Base-by-base conservation (phyloP, 2,113 vertebrate species). In the Marmota monax region DNA sequence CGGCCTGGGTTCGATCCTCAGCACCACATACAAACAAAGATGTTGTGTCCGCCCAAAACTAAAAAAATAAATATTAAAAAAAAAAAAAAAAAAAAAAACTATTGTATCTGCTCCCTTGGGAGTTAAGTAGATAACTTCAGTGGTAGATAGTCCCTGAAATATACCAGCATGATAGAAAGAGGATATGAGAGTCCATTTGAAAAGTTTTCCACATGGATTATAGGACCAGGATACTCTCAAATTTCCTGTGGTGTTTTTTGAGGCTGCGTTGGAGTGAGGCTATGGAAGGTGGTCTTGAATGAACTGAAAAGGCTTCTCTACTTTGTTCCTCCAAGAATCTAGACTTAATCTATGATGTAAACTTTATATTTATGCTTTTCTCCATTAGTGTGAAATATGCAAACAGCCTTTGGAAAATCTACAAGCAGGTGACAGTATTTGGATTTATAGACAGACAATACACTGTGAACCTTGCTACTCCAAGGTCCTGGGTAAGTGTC, bases 391-490 rank as follows among this genome's bases (percentile, higher is more conserved):
- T 98, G 98, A 99, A 96, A 99, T 99, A 97, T 99, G 99, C 97
- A 99, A 99, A 87, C 84, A 58, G 72, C 96, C 98, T 97, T 98
- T 99, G 98, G 99, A 99, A 96, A 97, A 99, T 78, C 97, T 99
- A 97, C 99, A 99, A 97, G 99, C 99, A 14, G 99, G 99, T 82
- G 99, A 99, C 98, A 99, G 98, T 97, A 98, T 99, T 98, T 99
- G 99, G 99, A 98, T 99, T 98, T 99, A 99, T 95, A 99, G 97
- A 72, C 95, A 98, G 84, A 99, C 98, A 88, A 99, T 99, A 94
- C 99, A 99, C 95, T 99, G 99, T 97, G 99, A 99, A 56, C 98
- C 98, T 95, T 99, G 99, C 98, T 99, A 99, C 96, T 99, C 99
- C 84, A 96, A 98, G 97, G 98, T 99, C 96, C 99, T 99, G 99